Percentiles rank a stretch among this genome's conserved stretches.
Conservation (phyloP, 2,888 invertebrate species). For the Argynnis bischoffii region DNA sequence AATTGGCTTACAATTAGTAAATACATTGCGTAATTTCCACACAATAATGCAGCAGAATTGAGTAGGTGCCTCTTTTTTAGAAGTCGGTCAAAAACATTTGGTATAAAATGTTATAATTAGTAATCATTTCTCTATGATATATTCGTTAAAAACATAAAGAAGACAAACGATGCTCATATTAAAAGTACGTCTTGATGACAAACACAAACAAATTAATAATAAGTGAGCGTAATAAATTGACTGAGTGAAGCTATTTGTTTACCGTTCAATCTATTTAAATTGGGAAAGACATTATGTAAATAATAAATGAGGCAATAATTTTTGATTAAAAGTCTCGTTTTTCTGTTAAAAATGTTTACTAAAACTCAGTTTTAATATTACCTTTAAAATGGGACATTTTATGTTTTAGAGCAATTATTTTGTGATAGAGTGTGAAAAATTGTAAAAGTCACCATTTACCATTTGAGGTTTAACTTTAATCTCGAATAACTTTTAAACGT, state of each 20-base stretch:
- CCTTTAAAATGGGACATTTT: no score
- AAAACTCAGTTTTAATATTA: no score
- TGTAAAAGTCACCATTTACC: no score
- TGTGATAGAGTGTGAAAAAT: no score
- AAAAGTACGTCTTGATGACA: slow-evolving; percentile 28
- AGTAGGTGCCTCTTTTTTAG: no score
- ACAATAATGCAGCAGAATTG: no score
- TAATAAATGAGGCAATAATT: slow-evolving; percentile 16
- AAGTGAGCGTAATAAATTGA: slow-evolving; percentile 29
- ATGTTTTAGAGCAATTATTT: no score
- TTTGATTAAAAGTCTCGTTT: background rate
- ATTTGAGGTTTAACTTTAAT: no score
- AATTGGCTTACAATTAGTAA: no score
- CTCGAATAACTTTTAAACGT: no score
- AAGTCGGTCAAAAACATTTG: no score
- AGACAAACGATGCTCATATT: slow-evolving; percentile 23
- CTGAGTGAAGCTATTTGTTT: slow-evolving; percentile 22
- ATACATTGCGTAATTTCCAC: no score
- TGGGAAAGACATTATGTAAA: slow-evolving; percentile 17
- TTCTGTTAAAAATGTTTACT: background rate
- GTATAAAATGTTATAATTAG: background rate
- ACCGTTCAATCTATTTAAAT: slow-evolving; percentile 27
- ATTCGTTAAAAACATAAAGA: background rate
- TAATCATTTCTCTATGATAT: background rate
- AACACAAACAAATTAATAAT: slow-evolving; percentile 35